These are phyloP conservation scores for Dascyllus trimaculatus DNA, from an alignment of 2,113 vertebrate species.

Conservation along the genomic window DNA sequence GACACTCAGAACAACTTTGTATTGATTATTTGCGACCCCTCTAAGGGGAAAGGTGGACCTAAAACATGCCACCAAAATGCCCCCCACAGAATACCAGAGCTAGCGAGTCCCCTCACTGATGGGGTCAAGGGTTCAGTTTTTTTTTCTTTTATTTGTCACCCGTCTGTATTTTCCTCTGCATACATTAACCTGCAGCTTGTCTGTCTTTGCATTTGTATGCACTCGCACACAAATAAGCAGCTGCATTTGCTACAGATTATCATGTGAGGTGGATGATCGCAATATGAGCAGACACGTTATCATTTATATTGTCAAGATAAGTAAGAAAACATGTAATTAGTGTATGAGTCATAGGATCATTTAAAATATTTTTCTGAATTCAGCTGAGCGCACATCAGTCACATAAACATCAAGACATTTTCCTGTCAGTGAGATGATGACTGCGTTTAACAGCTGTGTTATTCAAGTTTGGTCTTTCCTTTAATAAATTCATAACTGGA, in stretches of 20 bases:
- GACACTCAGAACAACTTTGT: no score
- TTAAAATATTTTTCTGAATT: slow-evolving; percentile 41
- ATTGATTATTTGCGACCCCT: no score
- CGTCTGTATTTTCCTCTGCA: no score
- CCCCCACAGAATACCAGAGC: no score
- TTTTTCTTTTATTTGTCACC: no score
- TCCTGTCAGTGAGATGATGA: slow-evolving; percentile 8
- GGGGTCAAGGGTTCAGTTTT: no score
- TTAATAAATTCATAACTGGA: neutral
- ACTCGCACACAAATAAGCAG: slow-evolving; percentile 8
- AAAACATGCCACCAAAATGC: no score
- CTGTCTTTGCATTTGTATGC: neutral
- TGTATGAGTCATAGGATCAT: slow-evolving; percentile 37
- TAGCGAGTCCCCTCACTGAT: no score
- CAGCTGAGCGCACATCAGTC: neutral
- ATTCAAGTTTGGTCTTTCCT: neutral
- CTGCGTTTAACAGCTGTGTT: slow-evolving; percentile 2
- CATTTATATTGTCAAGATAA: slow-evolving; percentile 48
- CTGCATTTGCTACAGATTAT: slow-evolving; percentile 23
- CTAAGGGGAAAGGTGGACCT: no score
- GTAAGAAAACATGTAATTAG: slow-evolving; percentile 55
- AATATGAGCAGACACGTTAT: slow-evolving; percentile 20
- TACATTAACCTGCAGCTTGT: no score
- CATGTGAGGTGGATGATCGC: slow-evolving; percentile 43
- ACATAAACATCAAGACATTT: slow-evolving; percentile 2